phyloP scores from a whole-genome alignment of 2,113 vertebrate genomes.

The Malurus melanocephalus region DNA sequence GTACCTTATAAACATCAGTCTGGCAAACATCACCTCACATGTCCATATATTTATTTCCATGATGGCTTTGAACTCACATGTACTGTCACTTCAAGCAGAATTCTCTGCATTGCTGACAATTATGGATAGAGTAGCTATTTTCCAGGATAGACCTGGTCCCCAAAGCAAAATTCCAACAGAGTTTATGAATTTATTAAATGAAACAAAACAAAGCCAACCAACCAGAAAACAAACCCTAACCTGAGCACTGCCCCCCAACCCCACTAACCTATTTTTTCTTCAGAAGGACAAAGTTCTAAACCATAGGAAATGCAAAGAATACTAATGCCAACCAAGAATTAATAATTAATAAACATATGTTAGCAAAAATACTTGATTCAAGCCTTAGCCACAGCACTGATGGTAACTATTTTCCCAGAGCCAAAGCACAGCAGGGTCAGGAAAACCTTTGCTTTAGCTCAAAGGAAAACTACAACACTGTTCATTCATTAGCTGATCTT shows the following conservation, averaged over 20 bases:
- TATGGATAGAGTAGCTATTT: neutral
- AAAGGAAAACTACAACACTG: neutral
- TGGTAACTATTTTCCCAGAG: neutral
- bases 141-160: neutral
- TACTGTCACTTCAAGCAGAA: neutral
- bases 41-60: neutral
- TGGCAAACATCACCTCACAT: neutral
- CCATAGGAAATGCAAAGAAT: neutral
- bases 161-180: neutral
- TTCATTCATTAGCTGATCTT: neutral
- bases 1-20: neutral
- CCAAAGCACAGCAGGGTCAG: neutral
- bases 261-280: neutral
- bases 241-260: fast-evolving
- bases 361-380: neutral
- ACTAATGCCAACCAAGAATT: neutral
- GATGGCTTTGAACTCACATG: neutral
- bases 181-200: neutral
- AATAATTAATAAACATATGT: neutral
- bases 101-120: neutral
- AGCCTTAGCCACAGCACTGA: neutral
- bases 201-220: neutral
- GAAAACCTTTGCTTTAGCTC: neutral
- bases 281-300: neutral
- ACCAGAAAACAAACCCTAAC: neutral